Percentiles rank a stretch among this genome's conserved stretches.
Evolutionary conservation across 1,140 invertebrate genomes (phyloP).

Genomic region (Pogonomyrmex barbatus): DNA sequence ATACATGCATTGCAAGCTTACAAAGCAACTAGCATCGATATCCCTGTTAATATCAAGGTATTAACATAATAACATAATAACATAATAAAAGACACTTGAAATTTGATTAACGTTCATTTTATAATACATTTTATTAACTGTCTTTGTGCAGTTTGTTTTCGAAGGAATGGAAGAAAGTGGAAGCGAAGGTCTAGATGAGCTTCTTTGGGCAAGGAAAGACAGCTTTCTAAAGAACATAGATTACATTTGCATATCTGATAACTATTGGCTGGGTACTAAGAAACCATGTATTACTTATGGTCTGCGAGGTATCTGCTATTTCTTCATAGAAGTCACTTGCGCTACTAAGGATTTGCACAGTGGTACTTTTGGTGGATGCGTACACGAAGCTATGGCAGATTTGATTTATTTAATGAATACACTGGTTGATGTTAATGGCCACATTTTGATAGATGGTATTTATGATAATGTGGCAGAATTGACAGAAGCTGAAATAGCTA

Average conservation of each 20-base stretch:
- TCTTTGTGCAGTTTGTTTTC: slow-evolving; percentile 92
- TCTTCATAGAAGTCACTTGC: slow-evolving; percentile 95
- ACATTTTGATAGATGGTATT: slow-evolving; percentile 93
- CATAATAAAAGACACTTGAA: too few relatives aligned
- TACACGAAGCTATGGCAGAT: slow-evolving; percentile 96
- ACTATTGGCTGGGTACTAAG: slow-evolving; percentile 98
- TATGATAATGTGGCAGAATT: slow-evolving; percentile 92
- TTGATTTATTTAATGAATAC: slow-evolving; percentile 93
- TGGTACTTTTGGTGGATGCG: slow-evolving; percentile 96
- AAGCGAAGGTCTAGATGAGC: slow-evolving; percentile 96
- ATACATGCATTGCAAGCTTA: slow-evolving; percentile 96
- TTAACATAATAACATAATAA: neutral
- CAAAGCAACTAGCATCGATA: slow-evolving; percentile 89
- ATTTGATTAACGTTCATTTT: slow-evolving; percentile 27
- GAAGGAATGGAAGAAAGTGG: slow-evolving; percentile 99
- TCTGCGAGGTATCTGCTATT: slow-evolving; percentile 97
- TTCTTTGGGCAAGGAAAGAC: slow-evolving; percentile 91
- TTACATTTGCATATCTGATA: slow-evolving; percentile 99
- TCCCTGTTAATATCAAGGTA: slow-evolving; percentile 97
- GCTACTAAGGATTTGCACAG: slow-evolving; percentile 97
- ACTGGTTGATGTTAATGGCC: slow-evolving; percentile 94
- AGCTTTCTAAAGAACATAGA: slow-evolving; percentile 94
- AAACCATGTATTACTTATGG: slow-evolving; percentile 99
- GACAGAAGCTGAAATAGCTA: slow-evolving; percentile 90
- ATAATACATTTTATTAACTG: slow-evolving; percentile 6